Base-by-base conservation (phyloP, 2,113 vertebrate genomes). In the Genyomyrus donnyi region DNA sequence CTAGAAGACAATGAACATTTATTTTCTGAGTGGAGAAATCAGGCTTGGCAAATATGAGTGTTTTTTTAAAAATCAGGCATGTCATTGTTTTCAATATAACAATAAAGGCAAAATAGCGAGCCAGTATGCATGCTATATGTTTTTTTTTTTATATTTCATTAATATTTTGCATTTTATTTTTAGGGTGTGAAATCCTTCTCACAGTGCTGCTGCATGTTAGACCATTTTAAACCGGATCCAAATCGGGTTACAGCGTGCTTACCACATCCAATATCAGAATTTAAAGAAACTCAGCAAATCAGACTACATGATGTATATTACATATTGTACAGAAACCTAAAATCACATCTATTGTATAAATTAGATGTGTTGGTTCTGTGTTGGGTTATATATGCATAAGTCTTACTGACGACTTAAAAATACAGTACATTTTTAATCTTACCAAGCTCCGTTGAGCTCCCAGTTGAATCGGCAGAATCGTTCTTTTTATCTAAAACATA, bases 1-100 rank as follows among this genome's bases (percentile, higher is more conserved):
- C 88, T 88, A 94, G 95, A 95, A 94, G 91, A 95, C 85, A 94
- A 93, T 92, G 93, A 93, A 92, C 93, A 90, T 92, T 87, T 90
- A 89, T 89, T 93, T 92, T 91, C 91, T 31, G 93, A 92, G 17
- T 56, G 53, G 5, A 21, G 19, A 83, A 39, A 35, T 45, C 17
- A 24, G n/a, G 8, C 27, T 62, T 15, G 50, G 52, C 7, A n/a
- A 62, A 52, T 27, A 27, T n/a, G n/a, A 27, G 58, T n/a, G 24
- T 2, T 62, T 62, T 24, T 27, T 66, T n/a, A 66, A 66, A 66
- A 66, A 66, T 8, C 8, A n/a, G 10, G n/a, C 24, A 66, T 27
- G 9, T 66, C 24, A 66, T 66, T 66, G 62, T 27, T 66, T 27
- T 66, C n/a, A 66, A 24, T 24, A 58, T 8, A 58, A 58, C 56